A percentile compares a stretch with the other conserved stretches of the same genome.
Conservation (phyloP, 2,888 invertebrate genomes). For the Sturmia bella region DNA sequence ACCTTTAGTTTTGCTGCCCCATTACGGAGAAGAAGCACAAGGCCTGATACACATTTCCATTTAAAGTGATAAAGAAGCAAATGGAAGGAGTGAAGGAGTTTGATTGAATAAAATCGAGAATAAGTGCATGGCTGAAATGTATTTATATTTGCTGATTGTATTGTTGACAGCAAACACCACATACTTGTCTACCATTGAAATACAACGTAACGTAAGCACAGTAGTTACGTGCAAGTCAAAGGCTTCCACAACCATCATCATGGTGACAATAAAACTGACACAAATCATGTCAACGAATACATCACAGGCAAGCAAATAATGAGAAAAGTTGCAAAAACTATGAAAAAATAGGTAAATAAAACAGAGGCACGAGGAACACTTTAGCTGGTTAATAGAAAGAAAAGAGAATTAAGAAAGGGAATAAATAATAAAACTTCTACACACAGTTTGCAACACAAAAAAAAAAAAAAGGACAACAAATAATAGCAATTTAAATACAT, state of each 20-base stretch:
- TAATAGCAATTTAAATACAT: slow-evolving; percentile 1
- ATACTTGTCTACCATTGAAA: background rate
- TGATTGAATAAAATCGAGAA: slow-evolving; percentile 17
- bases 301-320: slow-evolving; percentile 31
- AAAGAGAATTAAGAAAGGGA: background rate
- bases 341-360: slow-evolving; percentile 8
- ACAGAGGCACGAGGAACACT: slow-evolving; percentile 25
- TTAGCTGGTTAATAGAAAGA: background rate
- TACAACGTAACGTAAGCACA: background rate
- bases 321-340: background rate
- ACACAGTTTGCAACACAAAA: background rate
- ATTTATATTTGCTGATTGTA: slow-evolving; percentile 53
- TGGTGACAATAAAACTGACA: slow-evolving; percentile 64
- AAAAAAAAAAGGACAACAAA: slow-evolving; percentile 13
- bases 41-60: too few relatives aligned
- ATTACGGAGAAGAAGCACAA: too few relatives aligned
- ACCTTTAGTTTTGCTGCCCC: too few relatives aligned
- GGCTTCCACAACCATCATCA: slow-evolving; percentile 39
- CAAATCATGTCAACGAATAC: slow-evolving; percentile 63
- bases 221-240: slow-evolving; percentile 6
- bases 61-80: background rate
- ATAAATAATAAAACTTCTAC: slow-evolving; percentile 17
- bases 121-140: slow-evolving; percentile 2
- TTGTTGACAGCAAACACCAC: slow-evolving; percentile 19
- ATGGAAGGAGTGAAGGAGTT: background rate